These are phyloP conservation scores for Centropristis striata DNA, from an alignment of 2,113 vertebrate species.

Conservation along the genomic window DNA sequence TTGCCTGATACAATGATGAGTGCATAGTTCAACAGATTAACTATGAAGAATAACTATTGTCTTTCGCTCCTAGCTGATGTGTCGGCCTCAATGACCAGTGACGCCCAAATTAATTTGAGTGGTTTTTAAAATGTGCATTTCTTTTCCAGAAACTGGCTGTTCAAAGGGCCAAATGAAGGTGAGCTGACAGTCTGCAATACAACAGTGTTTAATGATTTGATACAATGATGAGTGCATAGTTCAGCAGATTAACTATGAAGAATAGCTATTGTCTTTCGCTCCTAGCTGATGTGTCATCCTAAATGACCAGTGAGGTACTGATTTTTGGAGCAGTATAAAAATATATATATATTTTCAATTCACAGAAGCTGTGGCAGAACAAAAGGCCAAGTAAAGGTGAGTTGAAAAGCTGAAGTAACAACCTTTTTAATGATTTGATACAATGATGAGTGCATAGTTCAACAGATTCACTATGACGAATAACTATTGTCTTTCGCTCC, in stretches of 20 bases:
- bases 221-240: constrained; percentile 65
- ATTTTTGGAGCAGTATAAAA: not conserved
- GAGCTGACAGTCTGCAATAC: not conserved
- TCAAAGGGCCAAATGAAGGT: not conserved
- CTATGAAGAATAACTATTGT: constrained; percentile 76
- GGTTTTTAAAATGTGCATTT: not conserved
- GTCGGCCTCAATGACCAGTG: fast-evolving
- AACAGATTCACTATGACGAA: constrained; percentile 85
- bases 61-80: constrained; percentile 86
- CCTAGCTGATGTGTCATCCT: constrained; percentile 74
- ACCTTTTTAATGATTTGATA: not conserved
- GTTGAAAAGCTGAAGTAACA: fast-evolving
- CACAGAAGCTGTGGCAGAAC: not conserved
- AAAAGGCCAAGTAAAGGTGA: constrained; percentile 11
- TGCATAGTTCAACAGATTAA: constrained; percentile 53
- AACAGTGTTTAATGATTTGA: fast-evolving
- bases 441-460: constrained; percentile 88
- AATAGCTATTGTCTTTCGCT: constrained; percentile 83
- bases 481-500: constrained; percentile 83
- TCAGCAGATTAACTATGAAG: constrained; percentile 71
- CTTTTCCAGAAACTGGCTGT: not conserved
- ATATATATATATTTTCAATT: not conserved
- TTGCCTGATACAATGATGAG: constrained; percentile 26
- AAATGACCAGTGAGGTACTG: fast-evolving
- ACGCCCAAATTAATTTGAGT: fast-evolving